Base-by-base conservation (phyloP, 2,888 invertebrate genomes). In the Troilus luridus region DNA sequence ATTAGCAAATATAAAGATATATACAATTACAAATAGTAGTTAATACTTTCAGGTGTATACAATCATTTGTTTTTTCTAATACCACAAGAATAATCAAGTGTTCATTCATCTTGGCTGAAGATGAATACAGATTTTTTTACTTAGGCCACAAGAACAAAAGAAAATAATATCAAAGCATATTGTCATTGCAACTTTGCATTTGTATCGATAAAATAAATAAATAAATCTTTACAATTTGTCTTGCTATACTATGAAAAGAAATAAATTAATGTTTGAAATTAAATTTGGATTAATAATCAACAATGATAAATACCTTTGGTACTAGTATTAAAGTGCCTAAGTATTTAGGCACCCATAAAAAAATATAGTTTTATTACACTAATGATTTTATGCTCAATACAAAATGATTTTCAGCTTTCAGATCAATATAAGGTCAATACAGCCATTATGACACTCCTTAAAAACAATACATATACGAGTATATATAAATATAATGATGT, bases 31-130 rank as follows among this genome's bases (percentile, higher is more conserved):
- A 77, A 77, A 77, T 27, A 72, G 27, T 27, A 27, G 72, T 17
- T 77, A 77, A 77, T 77, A 77, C 72, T 77, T 77, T 77, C 41
- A 41, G 72, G 72, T 77, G 17, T 41, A 77, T 77, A 77, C 72
- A 77, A 77, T 77, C 8, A 41, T 27, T 17, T 77, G 27, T 41
- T 77, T 0, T 77, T 27, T 77, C 19, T 41, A 7, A 41, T 17
- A 8, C 17, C 27, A 77, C 27, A 77, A 67, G 67, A 27, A 67
- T 24, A 24, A 64, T 8, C 11, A 64, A n/a, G 8, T n/a, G 17
- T 41, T 12, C 2, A 41, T 77, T 77, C 17, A 41, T 77, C 17
- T 77, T 77, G 72, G 67, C 67, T 12, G 62, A 24, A 67, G 2
- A 24, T 67, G 11, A 67, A 24, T 24, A 67, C 6, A 67, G 12